Conservation (phyloP, 2,888 invertebrate genomes). For the Heliconius charithonia region DNA sequence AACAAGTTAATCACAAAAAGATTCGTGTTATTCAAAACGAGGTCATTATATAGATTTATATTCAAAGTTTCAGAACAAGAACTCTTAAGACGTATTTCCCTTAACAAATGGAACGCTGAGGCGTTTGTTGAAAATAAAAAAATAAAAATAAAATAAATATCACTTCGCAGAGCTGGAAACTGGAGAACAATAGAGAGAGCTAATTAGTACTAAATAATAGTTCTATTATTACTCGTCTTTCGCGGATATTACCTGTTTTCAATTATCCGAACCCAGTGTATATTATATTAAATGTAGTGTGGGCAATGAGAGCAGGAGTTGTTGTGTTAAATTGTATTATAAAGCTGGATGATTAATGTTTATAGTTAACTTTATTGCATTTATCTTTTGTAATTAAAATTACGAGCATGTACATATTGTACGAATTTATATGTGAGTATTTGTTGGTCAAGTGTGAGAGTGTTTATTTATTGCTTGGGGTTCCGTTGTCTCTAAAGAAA, state of each 20-base stretch:
- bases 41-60: slow-evolving; percentile 25
- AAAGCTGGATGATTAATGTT: slow-evolving; percentile 1
- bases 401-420: too few relatives aligned
- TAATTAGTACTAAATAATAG: slow-evolving; percentile 32
- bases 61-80: slow-evolving; percentile 25
- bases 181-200: slow-evolving; percentile 14
- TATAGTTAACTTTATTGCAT: not conserved
- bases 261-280: slow-evolving; percentile 45
- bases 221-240: slow-evolving; percentile 28
- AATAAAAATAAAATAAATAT: slow-evolving; percentile 23
- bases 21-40: slow-evolving; percentile 10
- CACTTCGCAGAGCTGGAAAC: slow-evolving; percentile 23
- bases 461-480: too few relatives aligned
- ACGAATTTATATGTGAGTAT: too few relatives aligned
- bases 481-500: not conserved
- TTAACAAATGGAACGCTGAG: slow-evolving; percentile 31
- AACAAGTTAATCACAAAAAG: slow-evolving; percentile 7
- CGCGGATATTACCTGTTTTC: slow-evolving; percentile 39
- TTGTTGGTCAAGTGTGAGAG: too few relatives aligned
- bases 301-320: not conserved
- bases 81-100: slow-evolving; percentile 25
- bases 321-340: slow-evolving; percentile 7
- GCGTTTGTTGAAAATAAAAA: slow-evolving; percentile 5
- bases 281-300: slow-evolving; percentile 28
- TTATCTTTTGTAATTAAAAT: not conserved